Evolutionary conservation across 2,888 invertebrate species (phyloP).

Genomic region (Teinopalpus imperialis): DNA sequence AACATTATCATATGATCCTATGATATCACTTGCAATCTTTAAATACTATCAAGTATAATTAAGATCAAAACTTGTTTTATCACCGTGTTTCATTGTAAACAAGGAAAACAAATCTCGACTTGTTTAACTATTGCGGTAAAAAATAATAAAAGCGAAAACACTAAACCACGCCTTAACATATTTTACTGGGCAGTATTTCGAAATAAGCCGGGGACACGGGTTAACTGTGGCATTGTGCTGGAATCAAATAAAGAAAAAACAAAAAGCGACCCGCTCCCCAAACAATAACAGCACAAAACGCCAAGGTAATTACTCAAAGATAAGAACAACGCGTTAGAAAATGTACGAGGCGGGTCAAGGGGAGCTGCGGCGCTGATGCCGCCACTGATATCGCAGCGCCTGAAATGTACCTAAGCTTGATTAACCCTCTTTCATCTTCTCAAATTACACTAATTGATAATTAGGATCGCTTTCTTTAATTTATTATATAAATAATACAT

Average conservation of each 20-base stretch:
- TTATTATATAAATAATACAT: no score
- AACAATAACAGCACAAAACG: slow-evolving; percentile 60
- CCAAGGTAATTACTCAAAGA: slow-evolving; percentile 67
- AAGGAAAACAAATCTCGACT: not conserved
- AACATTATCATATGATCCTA: no score
- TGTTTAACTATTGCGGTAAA: not conserved
- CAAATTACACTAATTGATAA: slow-evolving; percentile 25
- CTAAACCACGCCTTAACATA: slow-evolving; percentile 13
- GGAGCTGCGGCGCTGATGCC: slow-evolving; percentile 27
- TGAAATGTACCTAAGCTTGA: slow-evolving; percentile 36
- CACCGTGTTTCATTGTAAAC: not conserved
- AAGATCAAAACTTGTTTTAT: no score
- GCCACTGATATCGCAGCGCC: slow-evolving; percentile 32
- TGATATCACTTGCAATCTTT: no score
- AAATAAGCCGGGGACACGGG: slow-evolving; percentile 21
- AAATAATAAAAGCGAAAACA: slow-evolving; percentile 6
- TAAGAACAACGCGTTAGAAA: slow-evolving; percentile 61
- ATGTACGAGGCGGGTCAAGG: slow-evolving; percentile 45
- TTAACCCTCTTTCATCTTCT: slow-evolving; percentile 28
- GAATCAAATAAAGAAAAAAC: slow-evolving; percentile 36
- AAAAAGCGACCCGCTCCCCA: slow-evolving; percentile 40
- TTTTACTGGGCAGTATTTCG: slow-evolving; percentile 1
- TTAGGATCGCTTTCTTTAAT: not conserved
- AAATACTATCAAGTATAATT: no score
- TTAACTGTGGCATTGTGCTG: slow-evolving; percentile 20